These are phyloP conservation scores for Melanargia galathea DNA, from an alignment of 2,888 invertebrate species.

Conservation along the genomic window DNA sequence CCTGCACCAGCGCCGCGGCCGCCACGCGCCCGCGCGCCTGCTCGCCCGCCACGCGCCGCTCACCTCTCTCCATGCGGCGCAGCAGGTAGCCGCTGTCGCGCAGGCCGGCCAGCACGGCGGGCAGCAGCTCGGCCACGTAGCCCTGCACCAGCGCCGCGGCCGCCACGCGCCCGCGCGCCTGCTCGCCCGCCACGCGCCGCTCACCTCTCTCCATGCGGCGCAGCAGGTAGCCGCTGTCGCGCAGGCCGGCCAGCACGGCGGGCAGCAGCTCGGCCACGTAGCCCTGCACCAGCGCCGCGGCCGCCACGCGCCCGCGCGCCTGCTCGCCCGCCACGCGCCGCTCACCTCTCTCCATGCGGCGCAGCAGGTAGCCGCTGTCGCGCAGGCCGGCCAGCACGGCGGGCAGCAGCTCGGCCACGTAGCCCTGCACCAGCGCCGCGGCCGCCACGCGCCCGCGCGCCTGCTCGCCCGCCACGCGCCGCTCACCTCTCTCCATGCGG, in stretches of 20 bases:
- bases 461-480: too few species aligned
- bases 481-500: conserved; percentile 83
- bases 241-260: conserved; percentile 89
- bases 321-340: too few species aligned
- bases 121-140: conserved; percentile 93
- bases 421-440: conserved; percentile 91
- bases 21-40: conserved; percentile 92
- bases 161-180: conserved; percentile 91
- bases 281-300: conserved; percentile 91
- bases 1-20: conserved; percentile 91
- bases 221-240: conserved; percentile 87
- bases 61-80: conserved; percentile 84
- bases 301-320: conserved; percentile 91
- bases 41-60: too few species aligned
- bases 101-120: conserved; percentile 90
- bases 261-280: conserved; percentile 94
- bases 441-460: conserved; percentile 92
- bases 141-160: conserved; percentile 92
- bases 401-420: conserved; percentile 93
- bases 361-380: conserved; percentile 86
- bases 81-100: conserved; percentile 87
- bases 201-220: conserved; percentile 84
- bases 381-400: conserved; percentile 90
- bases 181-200: too few species aligned
- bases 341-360: conserved; percentile 83